Conservation (phyloP, 2,888 invertebrate genomes). For the Drosophila birchii region DNA sequence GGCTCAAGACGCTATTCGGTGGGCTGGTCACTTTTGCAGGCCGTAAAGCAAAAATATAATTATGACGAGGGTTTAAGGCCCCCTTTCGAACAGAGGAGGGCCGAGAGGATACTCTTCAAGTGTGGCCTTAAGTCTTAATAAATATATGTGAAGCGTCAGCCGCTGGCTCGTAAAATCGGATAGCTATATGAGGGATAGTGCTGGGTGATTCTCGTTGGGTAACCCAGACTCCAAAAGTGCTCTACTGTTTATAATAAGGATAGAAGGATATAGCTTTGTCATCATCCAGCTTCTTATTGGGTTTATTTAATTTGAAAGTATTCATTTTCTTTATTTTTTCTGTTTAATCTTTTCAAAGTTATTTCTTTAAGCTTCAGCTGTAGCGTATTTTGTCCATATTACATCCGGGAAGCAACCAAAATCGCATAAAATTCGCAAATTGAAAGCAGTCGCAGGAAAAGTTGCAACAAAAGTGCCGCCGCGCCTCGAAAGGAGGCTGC, state of each 20-base stretch:
- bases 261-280: neutral
- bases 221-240: neutral
- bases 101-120: constrained; percentile 38
- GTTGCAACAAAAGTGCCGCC: constrained; percentile 63
- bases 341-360: neutral
- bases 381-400: constrained; percentile 39
- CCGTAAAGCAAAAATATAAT: constrained; percentile 76
- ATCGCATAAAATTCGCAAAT: constrained; percentile 69
- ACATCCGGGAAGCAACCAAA: constrained; percentile 60
- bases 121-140: constrained; percentile 70
- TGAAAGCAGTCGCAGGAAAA: constrained; percentile 52
- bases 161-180: constrained; percentile 59
- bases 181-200: constrained; percentile 27
- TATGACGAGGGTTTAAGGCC: constrained; percentile 59
- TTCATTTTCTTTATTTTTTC: no score
- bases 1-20: constrained; percentile 56
- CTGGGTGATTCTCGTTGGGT: neutral
- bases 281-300: neutral
- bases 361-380: neutral
- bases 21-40: constrained; percentile 75
- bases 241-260: neutral
- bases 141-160: constrained; percentile 60
- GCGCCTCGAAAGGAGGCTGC: constrained; percentile 24
- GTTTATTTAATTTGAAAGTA: neutral
- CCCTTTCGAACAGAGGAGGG: neutral